Evolutionary conservation across 1,140 invertebrate genomes (phyloP), one percentile per base, ranked within the genome.

Genomic region (Sinonovacula constricta): DNA sequence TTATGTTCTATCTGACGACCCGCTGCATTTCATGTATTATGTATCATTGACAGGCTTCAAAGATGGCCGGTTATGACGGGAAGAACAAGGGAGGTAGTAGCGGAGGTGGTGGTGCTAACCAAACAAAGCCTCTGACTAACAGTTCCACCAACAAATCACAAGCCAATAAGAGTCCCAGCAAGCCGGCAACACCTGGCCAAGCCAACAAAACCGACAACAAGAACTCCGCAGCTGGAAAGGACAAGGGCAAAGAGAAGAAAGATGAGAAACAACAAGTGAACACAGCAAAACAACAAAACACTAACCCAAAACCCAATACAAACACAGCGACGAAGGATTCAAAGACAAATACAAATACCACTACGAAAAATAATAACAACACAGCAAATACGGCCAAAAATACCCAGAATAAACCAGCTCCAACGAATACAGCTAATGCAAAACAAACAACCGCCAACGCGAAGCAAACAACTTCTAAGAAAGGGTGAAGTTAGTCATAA

Each of bases 231-330:
- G 7, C 7, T 10, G 39, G 10, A 22, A 59, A 59, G 56, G 28
- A 59, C 56, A 59, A 24, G 18, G 39, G 22, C 14, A 56, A 30
- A 26, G 57, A 74, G n/a, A 62, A n/a, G 15, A 75, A 66, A 45
- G 36, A 57, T 28, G n/a, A 22, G 12, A 68, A 59, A 36, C 74
- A 67, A 36, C 51, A 68, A 15, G 12, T 34, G 24, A 76, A 59
- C 26, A 67, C 12, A 77, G 54, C 65, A 59, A 77, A 67, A 24
- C 66, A 68, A 68, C 39, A 49, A 53, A 68, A 53, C 33, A 33
- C 62, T 30, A 65, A 31, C 18, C 57, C n/a, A n/a, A n/a, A n/a
- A n/a, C n/a, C n/a, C n/a, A n/a, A n/a, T n/a, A n/a, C n/a, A n/a
- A n/a, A n/a, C n/a, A n/a, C 26, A 15, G 39, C 7, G 7, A 45